Base-by-base conservation (phyloP, 2,888 invertebrate species). In the Callimorpha dominula region DNA sequence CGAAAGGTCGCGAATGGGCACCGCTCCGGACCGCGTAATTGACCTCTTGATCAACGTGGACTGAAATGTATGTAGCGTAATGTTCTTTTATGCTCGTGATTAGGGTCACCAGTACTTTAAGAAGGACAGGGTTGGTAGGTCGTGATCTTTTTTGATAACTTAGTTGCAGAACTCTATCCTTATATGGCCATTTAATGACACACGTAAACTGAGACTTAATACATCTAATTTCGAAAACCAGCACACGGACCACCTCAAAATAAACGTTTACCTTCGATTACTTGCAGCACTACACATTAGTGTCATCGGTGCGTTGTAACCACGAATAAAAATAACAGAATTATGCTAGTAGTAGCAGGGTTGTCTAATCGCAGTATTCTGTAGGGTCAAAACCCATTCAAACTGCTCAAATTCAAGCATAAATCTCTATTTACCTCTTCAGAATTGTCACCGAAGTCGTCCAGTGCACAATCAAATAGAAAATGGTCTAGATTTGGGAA, bases 31-130 rank as follows among this genome's bases (percentile, higher is more conserved):
- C 85, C 83, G 65, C 71, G 72, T 86, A 84, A 87, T 89, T 88
- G 86, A 86, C 86, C 81, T 73, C 57, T 69, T 78, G 79, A 89
- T 87, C 82, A 86, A 83, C 85, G 78, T 84, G 84, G 76, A 83
- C 88, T 70, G 52, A n/a, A 70, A 64, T 43, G 52, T 65, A 63
- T 64, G 17, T 42, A 43, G 63, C 20, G 60, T 20, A 57, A 20
- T 57, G n/a, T 12, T 31, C 12, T 60, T 60, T 60, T 31, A 60
- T 31, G 31, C 54, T 64, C 8, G 42, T 64, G 11, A 64, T 43
- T 60, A 60, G 31, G 60, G 60, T 14, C 31, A 15, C 31, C 31
- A 31, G 31, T 60, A 60, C 60, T 60, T 6, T 31, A 5, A 60
- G 14, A 31, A 60, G 6, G 60, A 31, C 31, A 60, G 60, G 14